Percentiles rank a stretch among this genome's conserved stretches.
These are phyloP conservation scores for Esox niger DNA, from an alignment of 2,113 vertebrate genomes.

Conservation along the genomic window DNA sequence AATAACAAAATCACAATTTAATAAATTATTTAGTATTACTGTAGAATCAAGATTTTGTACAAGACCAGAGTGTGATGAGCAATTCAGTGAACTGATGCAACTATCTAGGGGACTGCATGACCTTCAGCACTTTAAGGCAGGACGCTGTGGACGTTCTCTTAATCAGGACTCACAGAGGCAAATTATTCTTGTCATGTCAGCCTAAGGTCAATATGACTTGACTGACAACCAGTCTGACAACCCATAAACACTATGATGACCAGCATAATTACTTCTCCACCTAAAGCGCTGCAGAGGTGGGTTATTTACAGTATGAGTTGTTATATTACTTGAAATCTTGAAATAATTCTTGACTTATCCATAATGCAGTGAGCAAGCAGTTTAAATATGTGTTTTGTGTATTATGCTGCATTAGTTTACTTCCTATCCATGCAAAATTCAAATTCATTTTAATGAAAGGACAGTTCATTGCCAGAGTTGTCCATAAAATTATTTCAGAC, in stretches of 20 bases:
- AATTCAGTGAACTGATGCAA: too few species aligned
- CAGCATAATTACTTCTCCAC: slow-evolving; percentile 5
- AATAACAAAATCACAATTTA: not conserved
- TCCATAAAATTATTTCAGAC: too few species aligned
- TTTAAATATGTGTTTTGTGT: too few species aligned
- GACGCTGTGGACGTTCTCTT: not conserved
- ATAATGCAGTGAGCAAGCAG: too few species aligned
- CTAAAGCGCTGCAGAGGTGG: not conserved
- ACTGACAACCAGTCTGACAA: not conserved
- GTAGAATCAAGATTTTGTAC: too few species aligned
- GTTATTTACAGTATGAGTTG: too few species aligned
- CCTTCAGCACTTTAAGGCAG: not conserved
- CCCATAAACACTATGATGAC: not conserved
- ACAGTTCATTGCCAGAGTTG: slow-evolving; percentile 31
- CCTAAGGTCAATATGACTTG: slow-evolving; percentile 3
- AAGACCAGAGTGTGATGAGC: too few species aligned
- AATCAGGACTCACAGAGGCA: not conserved
- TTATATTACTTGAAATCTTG: too few species aligned
- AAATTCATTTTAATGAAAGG: slow-evolving; percentile 19
- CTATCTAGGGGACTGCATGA: not conserved
- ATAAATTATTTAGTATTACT: too few species aligned
- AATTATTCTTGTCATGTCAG: slow-evolving; percentile 11
- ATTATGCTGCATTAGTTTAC: not conserved
- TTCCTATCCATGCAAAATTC: slow-evolving; percentile 4
- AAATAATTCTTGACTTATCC: too few species aligned